Evolutionary conservation across 2,888 invertebrate species (phyloP).

Genomic region (Clusia tigrina): DNA sequence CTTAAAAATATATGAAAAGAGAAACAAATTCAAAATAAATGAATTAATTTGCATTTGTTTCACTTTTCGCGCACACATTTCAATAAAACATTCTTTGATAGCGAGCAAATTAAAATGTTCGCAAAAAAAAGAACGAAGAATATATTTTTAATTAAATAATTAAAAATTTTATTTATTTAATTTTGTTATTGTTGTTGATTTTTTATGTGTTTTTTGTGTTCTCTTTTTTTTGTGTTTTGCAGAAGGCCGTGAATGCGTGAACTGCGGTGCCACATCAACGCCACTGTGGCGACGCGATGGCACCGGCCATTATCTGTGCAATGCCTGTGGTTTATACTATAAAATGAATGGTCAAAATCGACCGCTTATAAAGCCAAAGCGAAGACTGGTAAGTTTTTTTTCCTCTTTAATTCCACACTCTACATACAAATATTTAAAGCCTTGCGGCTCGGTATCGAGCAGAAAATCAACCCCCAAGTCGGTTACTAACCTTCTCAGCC

Average conservation of each 20-base stretch:
- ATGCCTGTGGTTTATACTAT: constrained; percentile 99
- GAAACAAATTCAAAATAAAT: no score
- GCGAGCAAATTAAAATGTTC: no score
- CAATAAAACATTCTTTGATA: no score
- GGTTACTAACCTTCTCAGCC: not conserved
- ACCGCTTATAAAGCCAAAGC: constrained; percentile 98
- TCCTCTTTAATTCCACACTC: no score
- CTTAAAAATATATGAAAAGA: no score
- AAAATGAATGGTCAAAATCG: constrained; percentile 99
- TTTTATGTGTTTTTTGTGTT: constrained; percentile 10
- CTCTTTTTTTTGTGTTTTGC: constrained; percentile 49
- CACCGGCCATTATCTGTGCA: constrained; percentile 97
- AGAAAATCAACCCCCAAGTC: not conserved
- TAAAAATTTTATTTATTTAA: no score
- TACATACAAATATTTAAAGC: no score
- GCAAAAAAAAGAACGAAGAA: no score
- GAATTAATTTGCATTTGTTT: no score
- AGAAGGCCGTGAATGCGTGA: constrained; percentile 98
- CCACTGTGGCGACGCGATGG: constrained; percentile 96
- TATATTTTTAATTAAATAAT: no score
- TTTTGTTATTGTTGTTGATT: no score
- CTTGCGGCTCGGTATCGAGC: not conserved
- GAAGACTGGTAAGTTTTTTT: constrained; percentile 90
- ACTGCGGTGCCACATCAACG: constrained; percentile 98
- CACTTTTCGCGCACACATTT: no score